Evolutionary conservation across 1,140 invertebrate species (phyloP), one percentile per base, ranked within the genome.

Genomic region (Drosophila erecta): DNA sequence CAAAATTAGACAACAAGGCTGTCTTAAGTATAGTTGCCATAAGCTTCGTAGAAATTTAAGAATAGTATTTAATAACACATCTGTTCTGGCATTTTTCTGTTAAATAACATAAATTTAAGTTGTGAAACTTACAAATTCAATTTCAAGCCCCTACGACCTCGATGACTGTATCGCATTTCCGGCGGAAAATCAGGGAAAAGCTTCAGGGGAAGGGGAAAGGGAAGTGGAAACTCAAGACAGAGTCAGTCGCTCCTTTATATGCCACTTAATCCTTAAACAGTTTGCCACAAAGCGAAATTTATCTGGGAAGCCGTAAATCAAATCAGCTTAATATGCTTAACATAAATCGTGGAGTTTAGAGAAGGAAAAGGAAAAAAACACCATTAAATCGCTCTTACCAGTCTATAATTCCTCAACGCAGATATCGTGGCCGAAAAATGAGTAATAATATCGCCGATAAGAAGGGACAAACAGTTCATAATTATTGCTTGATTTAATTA

Each of bases 271-370:
- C 43, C 43, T 24, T 64, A 72, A 72, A 65, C 38, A 51, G 59
- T 67, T 54, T 58, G 30, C 58, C 64, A 50, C 58, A 35, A 43
- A 58, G 55, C 41, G 58, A 58, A 64, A 17, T 58, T 59, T 30
- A 55, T 17, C 49, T 17, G 47, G 33, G 40, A 67, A 80, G 80
- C 76, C 72, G 69, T 84, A 84, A 84, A 80, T 84, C 72, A 84
- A 84, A 80, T 69, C 62, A 80, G 80, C 71, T 76, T 80, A 72
- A 72, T 71, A 65, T 20, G 56, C 47, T 71, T 53, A 55, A 51
- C 62, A 71, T 75, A 79, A 83, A 79, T 83, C 75, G 33, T 47
- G 15, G 53, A 67, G 61, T 62, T 50, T 51, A 35, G 24, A 58
- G 24, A 27, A 0, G 6, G 17, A 24, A 24, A 24, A 4, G 24